Evolutionary conservation across 2,113 vertebrate species (phyloP), one percentile per base, ranked within the genome.

Genomic region (Mesocricetus auratus): DNA sequence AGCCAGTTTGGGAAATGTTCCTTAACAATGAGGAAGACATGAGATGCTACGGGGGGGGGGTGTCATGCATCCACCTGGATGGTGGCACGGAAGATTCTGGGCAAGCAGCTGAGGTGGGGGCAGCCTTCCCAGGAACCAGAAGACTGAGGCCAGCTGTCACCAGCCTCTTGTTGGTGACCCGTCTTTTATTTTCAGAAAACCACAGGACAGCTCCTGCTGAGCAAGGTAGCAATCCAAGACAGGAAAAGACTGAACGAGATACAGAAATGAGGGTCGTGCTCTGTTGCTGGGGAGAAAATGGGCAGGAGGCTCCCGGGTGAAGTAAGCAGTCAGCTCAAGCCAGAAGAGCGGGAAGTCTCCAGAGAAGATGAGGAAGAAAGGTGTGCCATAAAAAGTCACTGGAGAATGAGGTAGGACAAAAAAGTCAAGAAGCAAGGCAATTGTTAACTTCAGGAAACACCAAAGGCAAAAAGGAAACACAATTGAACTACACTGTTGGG

Each of bases 401-500:
- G 33, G 69, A 56, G 69, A 21, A 17, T 19, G 15, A n/a, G 42
- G 12, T 31, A 12, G 78, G 50, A 10, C 26, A 21, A 21, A 17
- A 68, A 15, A 15, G 39, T 10, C 29, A 68, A 86, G 60, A 68
- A 13, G 17, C 16, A 50, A 92, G 93, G 53, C 60, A 5, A 16
- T n/a, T 19, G 9, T 21, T 31, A 74, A 91, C 87, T 74, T 6
- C 0, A 39, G 93, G n/a, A 68, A 89, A 50, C 60, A 69, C 21
- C 39, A 8, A 77, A 15, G 21, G 36, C 6, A 26, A 29, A 78
- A 83, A 17, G 58, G n/a, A 58, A 64, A 9, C 13, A 1, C 22
- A 64, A 1, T 0, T 3, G 47, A 66, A 1, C 24, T 21, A 0
- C 2, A 0, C 4, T 0, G 66, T 45, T 31, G 11, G 5, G 29